phyloP scores from a whole-genome alignment of 2,797 vertebrate species.

The Phataginus tricuspis region DNA sequence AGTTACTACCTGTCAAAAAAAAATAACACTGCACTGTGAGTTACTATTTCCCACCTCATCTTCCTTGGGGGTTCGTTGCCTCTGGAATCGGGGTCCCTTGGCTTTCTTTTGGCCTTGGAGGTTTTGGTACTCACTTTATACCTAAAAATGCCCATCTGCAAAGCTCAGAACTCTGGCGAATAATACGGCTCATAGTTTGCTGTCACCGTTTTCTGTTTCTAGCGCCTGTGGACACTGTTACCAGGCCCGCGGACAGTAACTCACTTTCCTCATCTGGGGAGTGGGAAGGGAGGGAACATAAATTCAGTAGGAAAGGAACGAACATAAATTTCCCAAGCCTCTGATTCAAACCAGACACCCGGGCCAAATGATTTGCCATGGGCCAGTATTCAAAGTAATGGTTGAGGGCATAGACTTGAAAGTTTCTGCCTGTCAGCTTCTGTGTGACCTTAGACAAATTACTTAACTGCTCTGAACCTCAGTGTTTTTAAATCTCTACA shows the following conservation, averaged over 20 bases:
- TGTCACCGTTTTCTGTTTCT: neutral
- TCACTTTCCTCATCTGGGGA: neutral
- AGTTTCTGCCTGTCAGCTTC: neutral
- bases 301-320: neutral
- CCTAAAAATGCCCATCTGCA: neutral
- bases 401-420: neutral
- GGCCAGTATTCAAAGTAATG: neutral
- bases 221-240: neutral
- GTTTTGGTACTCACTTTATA: neutral
- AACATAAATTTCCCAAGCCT: neutral
- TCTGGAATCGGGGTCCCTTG: neutral
- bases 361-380: rapidly evolving
- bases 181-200: rapidly evolving
- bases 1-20: too few relatives aligned
- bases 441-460: neutral
- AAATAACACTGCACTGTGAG: rapidly evolving
- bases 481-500: neutral
- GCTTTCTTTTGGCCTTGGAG: neutral
- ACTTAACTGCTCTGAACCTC: neutral
- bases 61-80: rapidly evolving
- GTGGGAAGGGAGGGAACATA: neutral
- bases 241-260: neutral
- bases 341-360: neutral
- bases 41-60: neutral
- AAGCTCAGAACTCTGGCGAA: neutral